phyloP scores from a whole-genome alignment of 2,113 vertebrate species.

The Psephotus haematonotus region DNA sequence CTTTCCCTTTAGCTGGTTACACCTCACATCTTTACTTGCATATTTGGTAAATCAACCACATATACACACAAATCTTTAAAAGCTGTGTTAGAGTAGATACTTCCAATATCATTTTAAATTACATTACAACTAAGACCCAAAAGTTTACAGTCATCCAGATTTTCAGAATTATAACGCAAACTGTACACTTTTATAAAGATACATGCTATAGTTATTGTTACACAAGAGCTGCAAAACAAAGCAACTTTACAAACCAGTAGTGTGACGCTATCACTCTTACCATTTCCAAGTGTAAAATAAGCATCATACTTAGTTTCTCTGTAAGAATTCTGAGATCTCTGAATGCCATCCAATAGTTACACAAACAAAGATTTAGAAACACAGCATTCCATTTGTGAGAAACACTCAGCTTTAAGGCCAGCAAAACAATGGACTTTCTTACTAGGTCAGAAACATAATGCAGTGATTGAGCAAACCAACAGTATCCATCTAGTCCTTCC shows the following conservation, averaged over 20 bases:
- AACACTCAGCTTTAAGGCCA: neutral
- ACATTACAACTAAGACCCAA: neutral
- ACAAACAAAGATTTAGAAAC: neutral
- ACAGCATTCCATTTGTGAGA: neutral
- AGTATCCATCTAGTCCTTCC: neutral
- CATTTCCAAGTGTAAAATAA: neutral
- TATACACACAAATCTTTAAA: neutral
- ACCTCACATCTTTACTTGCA: neutral
- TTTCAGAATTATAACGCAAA: neutral
- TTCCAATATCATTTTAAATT: neutral
- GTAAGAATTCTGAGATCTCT: neutral
- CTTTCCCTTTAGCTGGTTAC: neutral
- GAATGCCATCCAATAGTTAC: neutral
- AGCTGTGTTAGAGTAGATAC: neutral
- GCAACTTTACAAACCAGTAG: neutral
- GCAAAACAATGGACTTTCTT: neutral
- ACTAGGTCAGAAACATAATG: neutral
- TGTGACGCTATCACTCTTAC: neutral
- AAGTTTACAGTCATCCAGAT: neutral
- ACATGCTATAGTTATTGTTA: neutral
- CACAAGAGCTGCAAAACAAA: neutral
- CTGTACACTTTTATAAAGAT: neutral
- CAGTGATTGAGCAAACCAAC: neutral
- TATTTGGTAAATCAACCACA: neutral
- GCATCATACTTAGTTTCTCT: neutral